A percentile compares a stretch with the other conserved stretches of the same genome.
phyloP scores from a whole-genome alignment of 2,113 vertebrate genomes.

The Anhinga rufa region DNA sequence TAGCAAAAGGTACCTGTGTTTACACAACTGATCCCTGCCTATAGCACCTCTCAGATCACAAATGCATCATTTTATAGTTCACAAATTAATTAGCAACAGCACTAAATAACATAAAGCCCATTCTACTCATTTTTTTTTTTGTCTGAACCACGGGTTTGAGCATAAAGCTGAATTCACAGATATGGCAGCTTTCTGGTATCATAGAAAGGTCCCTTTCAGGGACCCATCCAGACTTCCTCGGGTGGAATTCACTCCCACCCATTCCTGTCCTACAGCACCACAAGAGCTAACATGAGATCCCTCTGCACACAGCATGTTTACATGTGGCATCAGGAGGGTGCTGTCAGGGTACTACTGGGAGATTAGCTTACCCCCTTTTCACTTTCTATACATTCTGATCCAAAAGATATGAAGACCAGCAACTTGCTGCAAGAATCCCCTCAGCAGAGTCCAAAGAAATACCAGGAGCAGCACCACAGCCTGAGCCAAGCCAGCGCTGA shows the following conservation, averaged over 20 bases:
- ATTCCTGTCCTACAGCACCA: not conserved
- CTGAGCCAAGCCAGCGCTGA: not conserved
- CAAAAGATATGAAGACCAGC: not conserved
- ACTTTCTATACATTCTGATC: not conserved
- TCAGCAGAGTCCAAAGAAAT: not conserved
- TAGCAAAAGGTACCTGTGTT: not conserved
- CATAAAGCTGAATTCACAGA: not conserved
- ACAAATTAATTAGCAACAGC: not conserved
- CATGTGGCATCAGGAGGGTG: rapidly evolving
- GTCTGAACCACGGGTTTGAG: not conserved
- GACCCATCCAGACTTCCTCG: not conserved
- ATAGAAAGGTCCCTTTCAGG: not conserved
- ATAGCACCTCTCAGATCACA: not conserved
- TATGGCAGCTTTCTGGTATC: not conserved
- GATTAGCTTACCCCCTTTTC: not conserved
- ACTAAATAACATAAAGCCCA: not conserved
- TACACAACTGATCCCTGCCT: not conserved
- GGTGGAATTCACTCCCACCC: not conserved
- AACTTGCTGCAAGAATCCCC: not conserved
- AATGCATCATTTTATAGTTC: not conserved
- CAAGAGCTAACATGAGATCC: not conserved
- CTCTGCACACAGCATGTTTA: not conserved
- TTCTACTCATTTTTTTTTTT: not conserved
- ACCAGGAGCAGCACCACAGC: not conserved
- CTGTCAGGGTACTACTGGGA: not conserved